A percentile compares a stretch with the other conserved stretches of the same genome.
phyloP scores from a whole-genome alignment of 2,113 vertebrate genomes.

The Macquaria ambigua region DNA sequence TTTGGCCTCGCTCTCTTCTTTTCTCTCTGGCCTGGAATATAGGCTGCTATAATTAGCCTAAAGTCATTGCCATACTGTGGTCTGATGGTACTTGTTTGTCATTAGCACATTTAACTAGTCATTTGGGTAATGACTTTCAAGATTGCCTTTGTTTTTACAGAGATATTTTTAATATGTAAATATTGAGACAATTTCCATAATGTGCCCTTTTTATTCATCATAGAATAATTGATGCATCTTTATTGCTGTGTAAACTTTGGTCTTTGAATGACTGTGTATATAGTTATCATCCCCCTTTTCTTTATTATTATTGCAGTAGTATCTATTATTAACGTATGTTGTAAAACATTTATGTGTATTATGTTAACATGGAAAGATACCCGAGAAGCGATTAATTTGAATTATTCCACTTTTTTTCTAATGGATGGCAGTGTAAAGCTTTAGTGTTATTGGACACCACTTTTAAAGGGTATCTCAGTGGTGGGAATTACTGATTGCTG shows the following conservation, averaged over 20 bases:
- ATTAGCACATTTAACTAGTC: conserved; percentile 79
- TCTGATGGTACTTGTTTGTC: conserved; percentile 78
- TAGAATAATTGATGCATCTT: conserved; percentile 80
- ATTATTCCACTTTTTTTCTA: conserved; percentile 64
- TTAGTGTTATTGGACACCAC: conserved; percentile 67
- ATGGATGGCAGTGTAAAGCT: conserved; percentile 54
- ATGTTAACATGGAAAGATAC: conserved; percentile 79
- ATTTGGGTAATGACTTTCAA: conserved; percentile 83
- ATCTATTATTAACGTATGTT: conserved; percentile 81
- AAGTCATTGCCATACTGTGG: conserved; percentile 67
- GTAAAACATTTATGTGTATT: conserved; percentile 81
- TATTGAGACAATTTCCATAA: conserved; percentile 84
- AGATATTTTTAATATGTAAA: conserved; percentile 82
- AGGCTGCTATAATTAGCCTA: conserved; percentile 76
- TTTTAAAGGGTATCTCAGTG: conserved; percentile 61
- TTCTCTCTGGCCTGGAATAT: conserved; percentile 41
- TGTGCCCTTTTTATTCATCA: conserved; percentile 78
- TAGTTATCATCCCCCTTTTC: conserved; percentile 73
- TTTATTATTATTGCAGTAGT: conserved; percentile 77
- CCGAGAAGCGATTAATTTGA: conserved; percentile 65
- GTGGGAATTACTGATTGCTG: conserved; percentile 58
- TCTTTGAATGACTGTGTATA: conserved; percentile 77
- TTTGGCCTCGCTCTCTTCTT: conserved; percentile 33
- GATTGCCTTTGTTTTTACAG: conserved; percentile 78
- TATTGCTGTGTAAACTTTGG: conserved; percentile 80